A percentile compares a stretch with the other conserved stretches of the same genome.
Evolutionary conservation across 1,140 invertebrate species (phyloP).

Genomic region (Stratiolaelaps scimitus): DNA sequence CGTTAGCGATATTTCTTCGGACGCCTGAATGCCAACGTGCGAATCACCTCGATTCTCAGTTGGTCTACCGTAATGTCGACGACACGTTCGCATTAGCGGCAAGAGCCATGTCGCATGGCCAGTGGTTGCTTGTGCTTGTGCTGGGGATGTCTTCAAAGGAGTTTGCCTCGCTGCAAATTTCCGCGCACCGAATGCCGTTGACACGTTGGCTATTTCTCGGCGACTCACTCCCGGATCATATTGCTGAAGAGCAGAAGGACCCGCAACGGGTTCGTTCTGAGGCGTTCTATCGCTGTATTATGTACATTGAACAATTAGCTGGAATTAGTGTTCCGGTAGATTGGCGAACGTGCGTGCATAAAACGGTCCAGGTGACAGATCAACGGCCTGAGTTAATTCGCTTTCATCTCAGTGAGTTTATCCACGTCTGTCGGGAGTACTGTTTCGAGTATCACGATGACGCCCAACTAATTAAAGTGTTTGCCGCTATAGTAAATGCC

Average conservation of each 20-base stretch:
- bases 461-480: background rate
- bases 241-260: background rate
- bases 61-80: background rate
- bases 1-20: background rate
- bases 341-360: constrained; percentile 1
- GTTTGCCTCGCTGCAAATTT: background rate
- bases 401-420: background rate
- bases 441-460: background rate
- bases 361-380: background rate
- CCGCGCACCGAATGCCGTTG: background rate
- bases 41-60: background rate
- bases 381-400: background rate
- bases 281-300: no score
- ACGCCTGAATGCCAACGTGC: background rate
- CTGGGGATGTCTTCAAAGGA: background rate
- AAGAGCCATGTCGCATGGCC: background rate
- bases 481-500: no score
- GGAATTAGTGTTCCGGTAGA: constrained; percentile 8
- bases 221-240: background rate
- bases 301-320: background rate
- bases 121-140: constrained; percentile 5
- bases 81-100: background rate
- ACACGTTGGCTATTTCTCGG: constrained; percentile 7
- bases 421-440: background rate
- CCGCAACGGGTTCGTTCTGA: no score